Evolutionary conservation across 2,888 invertebrate species (phyloP).

Genomic region (Anthrax anthrax): DNA sequence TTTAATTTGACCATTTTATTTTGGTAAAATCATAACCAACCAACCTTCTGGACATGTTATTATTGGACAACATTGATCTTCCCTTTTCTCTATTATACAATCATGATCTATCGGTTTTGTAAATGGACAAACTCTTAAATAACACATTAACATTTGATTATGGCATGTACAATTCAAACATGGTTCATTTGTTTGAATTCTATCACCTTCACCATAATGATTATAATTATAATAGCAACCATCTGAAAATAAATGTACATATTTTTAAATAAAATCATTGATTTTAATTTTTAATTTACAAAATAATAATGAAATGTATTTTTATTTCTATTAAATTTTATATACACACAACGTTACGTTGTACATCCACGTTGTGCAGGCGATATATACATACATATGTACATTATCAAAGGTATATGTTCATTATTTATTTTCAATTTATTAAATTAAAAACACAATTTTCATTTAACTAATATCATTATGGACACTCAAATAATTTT

Average conservation of each 20-base stretch:
- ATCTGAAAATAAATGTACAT: conserved; percentile 33
- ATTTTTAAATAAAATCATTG: not conserved
- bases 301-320: not conserved
- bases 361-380: no score
- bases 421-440: no score
- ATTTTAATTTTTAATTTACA: no score
- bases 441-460: no score
- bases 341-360: no score
- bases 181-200: conserved; percentile 88
- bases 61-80: conserved; percentile 86
- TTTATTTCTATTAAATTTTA: no score
- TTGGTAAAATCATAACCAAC: no score
- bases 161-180: conserved; percentile 92
- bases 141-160: conserved; percentile 91
- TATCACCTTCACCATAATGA: conserved; percentile 83
- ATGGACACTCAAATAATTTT: no score
- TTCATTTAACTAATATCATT: no score
- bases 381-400: no score
- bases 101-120: conserved; percentile 86
- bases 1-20: no score
- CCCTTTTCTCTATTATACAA: conserved; percentile 76
- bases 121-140: conserved; percentile 83
- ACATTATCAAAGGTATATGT: no score
- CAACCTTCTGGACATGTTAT: conserved; percentile 87
- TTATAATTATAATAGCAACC: conserved; percentile 92